phyloP scores from a whole-genome alignment of 2,797 vertebrate genomes.

The Neoniphon sammara region DNA sequence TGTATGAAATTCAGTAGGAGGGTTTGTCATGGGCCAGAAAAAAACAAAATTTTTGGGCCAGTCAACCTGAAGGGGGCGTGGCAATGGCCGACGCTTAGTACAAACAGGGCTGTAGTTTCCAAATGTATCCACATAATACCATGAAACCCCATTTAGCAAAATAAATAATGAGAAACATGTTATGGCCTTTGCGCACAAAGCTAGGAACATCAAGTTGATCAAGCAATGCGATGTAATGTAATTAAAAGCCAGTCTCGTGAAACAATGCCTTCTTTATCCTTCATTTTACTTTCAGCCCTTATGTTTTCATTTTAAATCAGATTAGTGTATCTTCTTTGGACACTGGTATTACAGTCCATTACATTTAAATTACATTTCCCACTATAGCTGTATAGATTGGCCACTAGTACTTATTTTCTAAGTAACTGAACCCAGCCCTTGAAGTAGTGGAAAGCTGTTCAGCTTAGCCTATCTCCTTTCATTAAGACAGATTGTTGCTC shows the following conservation, averaged over 20 bases:
- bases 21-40: too few relatives aligned
- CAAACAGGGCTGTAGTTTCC: too few relatives aligned
- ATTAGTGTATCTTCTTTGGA: slow-evolving; percentile 26
- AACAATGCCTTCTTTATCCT: background rate
- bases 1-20: too few relatives aligned
- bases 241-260: background rate
- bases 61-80: too few relatives aligned
- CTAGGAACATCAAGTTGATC: background rate
- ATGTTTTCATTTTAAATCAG: slow-evolving; percentile 24
- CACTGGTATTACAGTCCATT: slow-evolving; percentile 27
- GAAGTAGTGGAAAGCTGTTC: slow-evolving; percentile 57
- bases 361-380: slow-evolving; percentile 14
- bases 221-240: background rate
- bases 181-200: background rate
- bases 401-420: slow-evolving; percentile 14
- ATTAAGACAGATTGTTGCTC: slow-evolving; percentile 74
- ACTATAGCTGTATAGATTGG: slow-evolving; percentile 16
- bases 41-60: too few relatives aligned
- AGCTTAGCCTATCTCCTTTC: slow-evolving; percentile 69
- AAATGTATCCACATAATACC: too few relatives aligned
- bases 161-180: too few relatives aligned
- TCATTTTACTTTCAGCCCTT: background rate
- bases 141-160: slow-evolving; percentile 16
- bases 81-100: too few relatives aligned
- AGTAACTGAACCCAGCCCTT: slow-evolving; percentile 32